Evolutionary conservation across 2,797 vertebrate species (phyloP).

Genomic region (Rousettus madagascariensis): DNA sequence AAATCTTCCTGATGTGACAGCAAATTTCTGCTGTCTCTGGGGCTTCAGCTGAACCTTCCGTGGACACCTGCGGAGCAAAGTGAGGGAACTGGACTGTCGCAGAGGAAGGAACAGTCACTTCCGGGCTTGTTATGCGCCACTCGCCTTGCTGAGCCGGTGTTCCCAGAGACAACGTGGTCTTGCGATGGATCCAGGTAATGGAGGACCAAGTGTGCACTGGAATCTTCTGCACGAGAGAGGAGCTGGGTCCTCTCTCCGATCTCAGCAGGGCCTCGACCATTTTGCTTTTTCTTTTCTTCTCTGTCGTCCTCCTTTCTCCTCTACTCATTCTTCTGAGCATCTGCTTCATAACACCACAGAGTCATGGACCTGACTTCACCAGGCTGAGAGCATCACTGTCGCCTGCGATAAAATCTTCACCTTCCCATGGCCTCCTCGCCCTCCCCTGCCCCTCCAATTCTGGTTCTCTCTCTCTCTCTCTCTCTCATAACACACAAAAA

Average conservation of each 20-base stretch:
- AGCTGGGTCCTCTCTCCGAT: no score
- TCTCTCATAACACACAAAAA: not conserved
- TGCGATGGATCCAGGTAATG: not conserved
- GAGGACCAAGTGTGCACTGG: not conserved
- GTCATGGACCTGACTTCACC: not conserved
- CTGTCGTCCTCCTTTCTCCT: not conserved
- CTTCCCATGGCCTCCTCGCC: not conserved
- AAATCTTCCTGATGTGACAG: constrained; percentile 33
- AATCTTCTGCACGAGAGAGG: no score
- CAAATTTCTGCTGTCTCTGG: constrained; percentile 16
- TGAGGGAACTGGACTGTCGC: not conserved
- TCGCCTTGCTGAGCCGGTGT: not conserved
- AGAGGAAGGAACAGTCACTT: not conserved
- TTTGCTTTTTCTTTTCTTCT: not conserved
- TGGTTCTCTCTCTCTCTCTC: not conserved
- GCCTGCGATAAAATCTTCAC: not conserved
- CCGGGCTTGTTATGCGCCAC: not conserved
- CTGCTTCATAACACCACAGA: not conserved
- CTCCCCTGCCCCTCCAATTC: not conserved
- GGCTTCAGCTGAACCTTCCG: not conserved
- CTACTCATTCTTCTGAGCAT: not conserved
- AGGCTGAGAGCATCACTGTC: not conserved
- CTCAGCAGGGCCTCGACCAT: not conserved
- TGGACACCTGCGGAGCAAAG: not conserved
- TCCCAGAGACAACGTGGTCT: not conserved